Percentiles rank a stretch among this genome's conserved stretches.
Conservation (phyloP, 2,888 invertebrate species). For the Meteorus colon region DNA sequence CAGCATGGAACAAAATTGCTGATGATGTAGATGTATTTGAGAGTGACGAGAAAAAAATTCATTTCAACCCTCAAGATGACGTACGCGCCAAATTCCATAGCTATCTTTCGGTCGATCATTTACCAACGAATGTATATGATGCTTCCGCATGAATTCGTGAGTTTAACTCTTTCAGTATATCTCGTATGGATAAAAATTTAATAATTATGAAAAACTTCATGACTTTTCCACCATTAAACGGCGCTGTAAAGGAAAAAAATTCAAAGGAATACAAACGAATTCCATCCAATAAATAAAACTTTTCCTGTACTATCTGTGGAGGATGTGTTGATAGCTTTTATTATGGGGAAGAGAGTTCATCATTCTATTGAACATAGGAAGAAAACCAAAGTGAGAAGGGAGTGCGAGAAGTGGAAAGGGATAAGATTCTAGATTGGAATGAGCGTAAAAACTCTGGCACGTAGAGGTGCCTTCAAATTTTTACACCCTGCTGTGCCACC, state of each 20-base stretch:
- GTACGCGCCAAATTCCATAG: not conserved
- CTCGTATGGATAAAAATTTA: not conserved
- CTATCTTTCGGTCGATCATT: not conserved
- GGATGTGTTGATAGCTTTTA: not conserved
- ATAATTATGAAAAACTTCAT: not conserved
- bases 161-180: not conserved
- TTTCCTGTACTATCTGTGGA: constrained; percentile 1
- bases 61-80: constrained; percentile 3
- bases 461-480: constrained; percentile 57
- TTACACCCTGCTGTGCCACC: constrained; percentile 71
- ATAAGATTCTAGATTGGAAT: constrained; percentile 40
- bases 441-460: constrained; percentile 51
- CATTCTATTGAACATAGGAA: constrained; percentile 14
- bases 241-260: not conserved
- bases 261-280: not conserved
- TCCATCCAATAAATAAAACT: not conserved
- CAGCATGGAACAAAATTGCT: not conserved
- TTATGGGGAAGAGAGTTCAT: not conserved
- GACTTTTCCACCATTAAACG: not conserved
- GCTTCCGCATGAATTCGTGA: not conserved
- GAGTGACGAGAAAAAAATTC: not conserved
- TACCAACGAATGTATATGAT: constrained; percentile 71
- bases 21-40: not conserved
- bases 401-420: constrained; percentile 47
- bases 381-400: constrained; percentile 51